phyloP scores from a whole-genome alignment of 2,797 vertebrate species.

The Borostomias antarcticus region DNA sequence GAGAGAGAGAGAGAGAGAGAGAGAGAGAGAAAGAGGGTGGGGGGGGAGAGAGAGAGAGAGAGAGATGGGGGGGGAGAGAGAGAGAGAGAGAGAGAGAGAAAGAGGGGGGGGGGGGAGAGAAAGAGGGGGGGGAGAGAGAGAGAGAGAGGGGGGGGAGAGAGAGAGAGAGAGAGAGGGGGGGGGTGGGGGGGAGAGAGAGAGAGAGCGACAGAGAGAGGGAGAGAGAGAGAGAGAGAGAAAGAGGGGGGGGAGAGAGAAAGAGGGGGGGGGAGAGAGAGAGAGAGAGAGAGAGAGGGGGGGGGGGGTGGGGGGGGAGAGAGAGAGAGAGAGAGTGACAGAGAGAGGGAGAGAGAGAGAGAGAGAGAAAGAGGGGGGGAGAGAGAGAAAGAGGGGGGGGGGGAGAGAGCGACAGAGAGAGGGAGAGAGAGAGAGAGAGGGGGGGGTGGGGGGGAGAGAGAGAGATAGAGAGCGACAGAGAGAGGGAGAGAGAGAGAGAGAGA shows the following conservation, averaged over 20 bases:
- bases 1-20: not conserved
- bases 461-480: not conserved
- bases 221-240: not conserved
- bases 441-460: no score
- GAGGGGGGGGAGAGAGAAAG: not conserved
- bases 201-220: not conserved
- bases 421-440: not conserved
- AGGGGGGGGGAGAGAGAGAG: not conserved
- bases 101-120: not conserved
- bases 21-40: not conserved
- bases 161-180: no score
- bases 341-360: not conserved
- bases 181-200: not conserved
- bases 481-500: not conserved
- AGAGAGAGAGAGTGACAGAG: not conserved
- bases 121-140: not conserved
- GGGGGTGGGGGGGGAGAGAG: not conserved
- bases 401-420: not conserved
- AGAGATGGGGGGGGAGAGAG: not conserved
- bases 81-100: not conserved
- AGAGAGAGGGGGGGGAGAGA: constrained; percentile 1
- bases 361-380: not conserved
- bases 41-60: constrained; percentile 7
- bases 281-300: not conserved
- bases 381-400: not conserved